Base-by-base conservation (phyloP, 2,797 vertebrate species). In the Acrossocheilus fasciatus region DNA sequence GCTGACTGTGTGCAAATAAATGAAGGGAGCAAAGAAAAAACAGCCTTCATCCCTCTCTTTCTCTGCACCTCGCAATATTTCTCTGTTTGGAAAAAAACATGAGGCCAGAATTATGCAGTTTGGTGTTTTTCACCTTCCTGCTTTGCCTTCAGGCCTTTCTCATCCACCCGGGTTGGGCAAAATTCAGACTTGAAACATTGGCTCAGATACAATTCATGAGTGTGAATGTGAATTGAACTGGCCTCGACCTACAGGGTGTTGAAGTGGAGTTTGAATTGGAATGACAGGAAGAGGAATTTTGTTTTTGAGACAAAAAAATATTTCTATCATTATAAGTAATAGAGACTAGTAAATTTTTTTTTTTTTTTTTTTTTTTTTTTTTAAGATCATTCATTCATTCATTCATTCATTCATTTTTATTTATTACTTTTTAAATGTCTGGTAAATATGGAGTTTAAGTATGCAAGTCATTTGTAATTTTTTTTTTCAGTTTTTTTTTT, bases 1-100 rank as follows among this genome's bases (percentile, higher is more conserved):
- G 94, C 94, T 96, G 95, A 96, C 94, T 93, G 90, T 83, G 64
- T 83, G 89, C 91, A 92, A 91, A 94, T 62, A 86, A 76, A 88
- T 68, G 39, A 36, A 70, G 88, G 88, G 89, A 90, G 86, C 78
- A 89, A 90, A 91, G 86, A 90, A 87, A 89, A 64, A 23, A 20
- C 52, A 85, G 62, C 86, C 82, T 87, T 84, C 59, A 77, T 43
- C 34, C 47, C 26, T 41, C 59, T 69, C 45, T 86, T 45, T 80
- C 75, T 82, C 43, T 30, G 17, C 26, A 12, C 45, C 23, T 39
- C 72, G 5, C 47, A 34, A 18, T 54, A 62, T 77, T 59, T 73
- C 18, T 41, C 79, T 26, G 73, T 72, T 72, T 72, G 41, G 20
- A 54, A 77, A 74, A 74, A 77, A 81, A 30, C 62, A 76, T 81